Base-by-base conservation (phyloP, 1,140 invertebrate genomes). In the Nebria ingens region DNA sequence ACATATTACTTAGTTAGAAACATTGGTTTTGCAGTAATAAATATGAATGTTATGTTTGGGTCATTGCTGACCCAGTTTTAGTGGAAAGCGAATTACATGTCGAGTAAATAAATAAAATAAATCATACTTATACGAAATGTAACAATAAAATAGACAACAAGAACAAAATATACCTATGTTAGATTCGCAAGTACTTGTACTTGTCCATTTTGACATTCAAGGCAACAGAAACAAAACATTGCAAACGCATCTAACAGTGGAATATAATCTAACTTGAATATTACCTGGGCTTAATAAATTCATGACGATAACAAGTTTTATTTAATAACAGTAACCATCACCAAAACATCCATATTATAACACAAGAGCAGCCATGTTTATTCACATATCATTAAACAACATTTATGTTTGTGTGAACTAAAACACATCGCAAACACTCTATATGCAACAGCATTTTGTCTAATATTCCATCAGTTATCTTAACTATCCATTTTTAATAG, bases 341-440 rank as follows among this genome's bases (percentile, higher is more conserved):
- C 40, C 9, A 45, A 45, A 12, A 45, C 25, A 34, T 34, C n/a
- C 25, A 34, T 34, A 34, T 34, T 9, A n/a, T n/a, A 12, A 4
- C 17, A 45, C 15, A 45, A 45, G n/a, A n/a, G 40, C 40, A 45
- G 40, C 40, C 40, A 45, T 45, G 40, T 45, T 45, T 45, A n/a
- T n/a, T n/a, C n/a, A 45, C 40, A 45, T 45, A 45, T 45, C 15
- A 34, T 17, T 12, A 11, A 45, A 9, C 4, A 17, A 45, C 4
- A 45, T 12, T 45, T 45, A 45, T 9, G 15, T 45, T 11, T 45
- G 6, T 17, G 3, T 4, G 6, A 45, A 9, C 6, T 45, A 45
- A 34, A 34, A 34, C 6, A 45, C 40, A 45, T 17, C 4, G 4
- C 15, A 4, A 45, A 45, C 40, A 29, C 25, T 29, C 13, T 29